phyloP scores from a whole-genome alignment of 2,113 vertebrate species.

The Erpornis zantholeuca region DNA sequence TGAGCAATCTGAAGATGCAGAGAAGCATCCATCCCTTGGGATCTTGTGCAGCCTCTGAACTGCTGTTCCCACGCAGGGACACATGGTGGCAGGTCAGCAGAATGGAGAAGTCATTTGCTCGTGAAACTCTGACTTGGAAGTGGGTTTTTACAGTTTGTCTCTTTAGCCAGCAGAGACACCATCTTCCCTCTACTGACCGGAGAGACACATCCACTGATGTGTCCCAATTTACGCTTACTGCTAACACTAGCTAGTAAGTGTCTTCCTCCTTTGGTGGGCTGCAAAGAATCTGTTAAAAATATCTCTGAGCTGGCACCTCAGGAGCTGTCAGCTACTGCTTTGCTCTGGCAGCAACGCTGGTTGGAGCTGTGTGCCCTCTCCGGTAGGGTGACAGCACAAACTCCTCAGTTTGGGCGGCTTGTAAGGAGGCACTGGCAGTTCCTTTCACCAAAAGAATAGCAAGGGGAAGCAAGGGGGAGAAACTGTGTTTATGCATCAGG shows the following conservation, averaged over 20 bases:
- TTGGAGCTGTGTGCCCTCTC: not conserved
- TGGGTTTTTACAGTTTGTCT: not conserved
- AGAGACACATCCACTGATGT: not conserved
- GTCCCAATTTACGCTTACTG: not conserved
- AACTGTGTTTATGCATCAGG: not conserved
- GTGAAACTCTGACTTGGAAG: not conserved
- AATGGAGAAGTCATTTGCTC: not conserved
- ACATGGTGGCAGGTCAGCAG: not conserved
- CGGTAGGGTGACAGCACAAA: not conserved
- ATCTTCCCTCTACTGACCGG: not conserved
- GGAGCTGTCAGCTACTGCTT: not conserved
- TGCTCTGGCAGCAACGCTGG: not conserved
- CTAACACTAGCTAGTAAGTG: not conserved
- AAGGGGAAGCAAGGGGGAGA: conserved; percentile 1
- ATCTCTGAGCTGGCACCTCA: not conserved
- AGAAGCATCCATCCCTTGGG: not conserved
- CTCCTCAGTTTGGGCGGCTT: not conserved
- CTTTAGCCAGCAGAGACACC: not conserved
- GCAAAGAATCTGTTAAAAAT: not conserved
- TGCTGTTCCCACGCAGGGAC: not conserved
- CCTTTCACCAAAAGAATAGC: conserved; percentile 29
- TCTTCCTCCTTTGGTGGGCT: not conserved
- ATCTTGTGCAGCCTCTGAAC: not conserved
- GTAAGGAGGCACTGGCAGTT: not conserved
- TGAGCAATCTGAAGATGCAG: not conserved